Evolutionary conservation across 2,113 vertebrate species (phyloP).

Genomic region (Peromyscus californicus): DNA sequence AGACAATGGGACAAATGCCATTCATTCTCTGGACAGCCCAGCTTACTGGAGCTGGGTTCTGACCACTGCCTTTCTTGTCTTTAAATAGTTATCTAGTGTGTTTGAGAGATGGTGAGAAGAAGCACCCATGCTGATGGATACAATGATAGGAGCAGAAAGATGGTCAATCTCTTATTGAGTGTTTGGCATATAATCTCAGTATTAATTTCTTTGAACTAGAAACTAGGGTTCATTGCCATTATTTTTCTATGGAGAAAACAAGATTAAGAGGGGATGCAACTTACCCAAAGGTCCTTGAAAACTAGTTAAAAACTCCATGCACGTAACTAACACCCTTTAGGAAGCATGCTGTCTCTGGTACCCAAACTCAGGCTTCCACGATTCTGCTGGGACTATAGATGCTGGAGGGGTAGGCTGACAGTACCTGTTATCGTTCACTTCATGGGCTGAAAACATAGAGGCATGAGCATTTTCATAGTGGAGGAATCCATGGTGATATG

Average conservation of each 20-base stretch:
- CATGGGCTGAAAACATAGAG: not conserved
- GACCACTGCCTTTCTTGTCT: not conserved
- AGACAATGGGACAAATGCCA: not conserved
- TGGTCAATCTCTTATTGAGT: not conserved
- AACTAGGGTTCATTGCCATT: not conserved
- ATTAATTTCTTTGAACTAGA: not conserved
- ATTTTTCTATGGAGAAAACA: not conserved
- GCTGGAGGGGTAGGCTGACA: not conserved
- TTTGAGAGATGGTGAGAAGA: not conserved
- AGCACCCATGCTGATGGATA: too few species aligned
- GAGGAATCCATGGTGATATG: not conserved
- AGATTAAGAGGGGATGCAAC: not conserved
- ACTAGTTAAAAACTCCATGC: not conserved
- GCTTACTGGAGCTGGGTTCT: not conserved
- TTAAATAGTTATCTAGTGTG: not conserved
- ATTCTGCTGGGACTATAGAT: not conserved
- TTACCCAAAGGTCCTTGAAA: not conserved
- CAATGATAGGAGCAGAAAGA: not conserved
- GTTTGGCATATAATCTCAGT: not conserved
- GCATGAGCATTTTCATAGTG: not conserved
- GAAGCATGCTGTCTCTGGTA: not conserved
- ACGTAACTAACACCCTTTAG: not conserved
- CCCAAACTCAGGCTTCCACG: rapidly evolving
- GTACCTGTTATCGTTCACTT: not conserved
- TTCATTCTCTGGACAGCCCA: not conserved